A percentile compares a stretch with the other conserved stretches of the same genome.
phyloP scores from a whole-genome alignment of 2,888 invertebrate genomes.

The Pyrocoelia pectoralis region DNA sequence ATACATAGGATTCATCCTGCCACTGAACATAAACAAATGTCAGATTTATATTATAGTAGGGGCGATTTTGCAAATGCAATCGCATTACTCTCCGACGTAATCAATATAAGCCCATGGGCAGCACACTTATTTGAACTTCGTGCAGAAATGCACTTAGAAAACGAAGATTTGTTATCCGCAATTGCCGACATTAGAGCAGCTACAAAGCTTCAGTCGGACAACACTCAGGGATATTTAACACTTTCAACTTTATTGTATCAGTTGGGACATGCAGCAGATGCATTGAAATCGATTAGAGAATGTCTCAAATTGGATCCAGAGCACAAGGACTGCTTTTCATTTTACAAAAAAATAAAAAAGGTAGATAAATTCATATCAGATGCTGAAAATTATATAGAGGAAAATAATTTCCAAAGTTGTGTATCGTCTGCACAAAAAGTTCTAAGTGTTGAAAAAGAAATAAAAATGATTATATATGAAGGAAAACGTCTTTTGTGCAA shows the following conservation, averaged over 20 bases:
- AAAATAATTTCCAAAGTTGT: slow-evolving; percentile 73
- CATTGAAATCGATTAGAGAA: slow-evolving; percentile 93
- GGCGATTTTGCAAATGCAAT: slow-evolving; percentile 69
- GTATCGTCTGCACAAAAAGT: slow-evolving; percentile 72
- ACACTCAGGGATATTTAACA: slow-evolving; percentile 85
- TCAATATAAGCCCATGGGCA: slow-evolving; percentile 92
- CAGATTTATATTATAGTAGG: slow-evolving; percentile 69
- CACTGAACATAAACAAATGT: slow-evolving; percentile 69
- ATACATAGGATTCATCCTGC: slow-evolving; percentile 72
- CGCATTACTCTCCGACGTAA: slow-evolving; percentile 67
- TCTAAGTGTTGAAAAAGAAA: slow-evolving; percentile 74
- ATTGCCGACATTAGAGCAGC: slow-evolving; percentile 90
- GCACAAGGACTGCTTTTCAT: slow-evolving; percentile 93
- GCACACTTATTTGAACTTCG: slow-evolving; percentile 82
- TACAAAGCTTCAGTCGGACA: slow-evolving; percentile 91
- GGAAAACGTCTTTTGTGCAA: slow-evolving; percentile 83
- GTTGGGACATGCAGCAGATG: slow-evolving; percentile 90
- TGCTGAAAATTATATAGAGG: slow-evolving; percentile 69
- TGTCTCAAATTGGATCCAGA: slow-evolving; percentile 98
- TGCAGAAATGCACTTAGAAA: slow-evolving; percentile 82
- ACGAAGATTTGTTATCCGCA: slow-evolving; percentile 83
- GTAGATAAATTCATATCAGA: slow-evolving; percentile 82
- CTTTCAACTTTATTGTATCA: slow-evolving; percentile 87
- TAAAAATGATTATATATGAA: slow-evolving; percentile 74
- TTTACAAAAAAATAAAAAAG: slow-evolving; percentile 96